Conservation (phyloP, 2,797 vertebrate genomes). For the Cyclura pinguis region DNA sequence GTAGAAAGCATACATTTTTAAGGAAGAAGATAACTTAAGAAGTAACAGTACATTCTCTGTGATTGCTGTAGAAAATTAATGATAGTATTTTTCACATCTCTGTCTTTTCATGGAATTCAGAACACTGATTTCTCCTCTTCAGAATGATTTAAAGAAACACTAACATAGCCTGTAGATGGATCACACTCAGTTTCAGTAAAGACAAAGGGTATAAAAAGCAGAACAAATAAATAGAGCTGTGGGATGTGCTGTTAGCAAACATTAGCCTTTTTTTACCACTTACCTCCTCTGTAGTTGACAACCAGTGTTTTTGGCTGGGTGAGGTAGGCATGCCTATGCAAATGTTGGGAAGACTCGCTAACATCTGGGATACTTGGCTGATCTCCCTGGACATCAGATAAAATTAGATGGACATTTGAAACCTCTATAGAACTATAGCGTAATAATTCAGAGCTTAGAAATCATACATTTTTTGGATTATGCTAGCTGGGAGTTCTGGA, state of each 20-base stretch:
- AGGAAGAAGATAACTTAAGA: not conserved
- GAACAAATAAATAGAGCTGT: no score
- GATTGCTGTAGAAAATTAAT: not conserved
- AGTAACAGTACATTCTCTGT: not conserved
- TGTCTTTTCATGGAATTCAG: not conserved
- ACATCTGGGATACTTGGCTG: not conserved
- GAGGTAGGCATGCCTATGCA: no score
- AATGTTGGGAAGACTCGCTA: not conserved
- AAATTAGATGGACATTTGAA: not conserved
- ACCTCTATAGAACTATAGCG: not conserved
- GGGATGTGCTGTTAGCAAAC: no score
- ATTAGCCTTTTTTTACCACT: no score
- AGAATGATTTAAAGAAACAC: not conserved
- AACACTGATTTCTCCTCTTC: not conserved
- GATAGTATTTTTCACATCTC: not conserved
- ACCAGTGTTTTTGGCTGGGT: not conserved
- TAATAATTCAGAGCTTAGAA: not conserved
- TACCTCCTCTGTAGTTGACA: not conserved
- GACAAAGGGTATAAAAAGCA: no score
- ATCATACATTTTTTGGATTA: not conserved
- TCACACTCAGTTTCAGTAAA: not conserved
- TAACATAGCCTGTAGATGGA: not conserved
- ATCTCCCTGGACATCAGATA: not conserved
- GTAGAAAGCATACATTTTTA: constrained; percentile 14
- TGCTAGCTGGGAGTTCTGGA: not conserved